Conservation (phyloP, 2,113 vertebrate species). For the Phylloscopus whistleri region DNA sequence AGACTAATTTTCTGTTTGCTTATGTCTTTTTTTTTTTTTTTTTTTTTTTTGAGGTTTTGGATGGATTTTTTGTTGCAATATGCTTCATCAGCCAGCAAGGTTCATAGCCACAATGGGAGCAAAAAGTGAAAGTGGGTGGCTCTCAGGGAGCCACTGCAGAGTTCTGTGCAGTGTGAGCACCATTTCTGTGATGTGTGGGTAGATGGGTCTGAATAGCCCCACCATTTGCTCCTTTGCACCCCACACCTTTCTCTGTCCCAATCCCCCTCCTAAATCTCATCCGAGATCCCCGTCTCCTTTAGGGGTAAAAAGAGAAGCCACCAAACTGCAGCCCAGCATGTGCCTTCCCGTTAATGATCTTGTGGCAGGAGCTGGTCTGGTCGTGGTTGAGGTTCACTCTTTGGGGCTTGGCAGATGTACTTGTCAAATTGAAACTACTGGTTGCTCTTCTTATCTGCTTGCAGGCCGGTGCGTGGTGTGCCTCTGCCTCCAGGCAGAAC, state of each 20-base stretch:
- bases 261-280: not conserved
- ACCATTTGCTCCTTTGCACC: not conserved
- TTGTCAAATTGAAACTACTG: conserved; percentile 16
- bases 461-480: rapidly evolving
- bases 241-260: not conserved
- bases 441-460: not conserved
- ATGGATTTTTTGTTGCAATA: not conserved
- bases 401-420: not conserved
- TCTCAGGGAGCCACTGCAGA: not conserved
- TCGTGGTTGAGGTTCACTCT: not conserved
- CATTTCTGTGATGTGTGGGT: not conserved
- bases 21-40: not conserved
- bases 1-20: not conserved
- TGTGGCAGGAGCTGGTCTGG: not conserved
- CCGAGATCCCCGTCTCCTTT: not conserved
- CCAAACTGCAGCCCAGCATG: not conserved
- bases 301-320: not conserved
- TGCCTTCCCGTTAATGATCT: not conserved
- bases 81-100: not conserved
- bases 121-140: not conserved
- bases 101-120: not conserved
- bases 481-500: not conserved
- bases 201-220: not conserved
- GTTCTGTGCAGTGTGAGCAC: not conserved
- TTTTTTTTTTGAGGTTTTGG: not conserved